Percentiles rank a stretch among this genome's conserved stretches.
Evolutionary conservation across 35 echinoderm and acorn worm genomes (phyloP).

Genomic region (Eucidaris tribuloides): DNA sequence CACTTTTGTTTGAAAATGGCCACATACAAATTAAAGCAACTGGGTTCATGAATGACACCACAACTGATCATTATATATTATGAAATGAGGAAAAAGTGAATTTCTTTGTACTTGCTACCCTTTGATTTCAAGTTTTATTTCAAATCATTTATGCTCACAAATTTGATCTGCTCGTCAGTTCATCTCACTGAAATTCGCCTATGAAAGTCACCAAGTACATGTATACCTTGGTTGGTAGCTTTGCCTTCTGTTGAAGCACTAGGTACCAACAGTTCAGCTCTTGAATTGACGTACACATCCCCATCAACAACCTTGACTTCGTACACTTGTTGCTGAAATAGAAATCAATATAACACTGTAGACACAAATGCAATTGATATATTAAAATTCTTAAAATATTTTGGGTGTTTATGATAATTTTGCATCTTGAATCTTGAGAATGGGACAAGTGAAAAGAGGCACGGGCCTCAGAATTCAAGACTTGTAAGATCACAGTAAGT

Average conservation of each 20-base stretch:
- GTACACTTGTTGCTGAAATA: slow-evolving; percentile 68
- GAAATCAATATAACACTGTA: neutral
- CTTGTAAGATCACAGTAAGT: too few relatives aligned
- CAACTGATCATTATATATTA: too few relatives aligned
- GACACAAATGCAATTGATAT: neutral
- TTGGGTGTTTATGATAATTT: too few relatives aligned
- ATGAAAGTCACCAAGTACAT: too few relatives aligned
- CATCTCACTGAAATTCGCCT: too few relatives aligned
- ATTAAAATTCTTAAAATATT: too few relatives aligned
- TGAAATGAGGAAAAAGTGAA: neutral
- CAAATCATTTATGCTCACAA: neutral
- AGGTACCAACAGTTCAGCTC: slow-evolving; percentile 40
- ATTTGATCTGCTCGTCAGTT: neutral
- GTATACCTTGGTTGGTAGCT: neutral
- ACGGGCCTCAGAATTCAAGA: neutral
- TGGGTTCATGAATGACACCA: too few relatives aligned
- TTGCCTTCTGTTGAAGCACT: neutral
- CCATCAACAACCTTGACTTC: slow-evolving; percentile 56
- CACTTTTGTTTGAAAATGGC: too few relatives aligned
- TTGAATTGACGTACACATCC: slow-evolving; percentile 54
- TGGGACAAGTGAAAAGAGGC: neutral
- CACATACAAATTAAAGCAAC: too few relatives aligned
- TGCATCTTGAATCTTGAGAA: neutral
- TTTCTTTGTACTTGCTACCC: neutral
- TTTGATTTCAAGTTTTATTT: neutral